Conservation (phyloP, 2,888 invertebrate species). For the Hydrotaea cyrtoneurina region DNA sequence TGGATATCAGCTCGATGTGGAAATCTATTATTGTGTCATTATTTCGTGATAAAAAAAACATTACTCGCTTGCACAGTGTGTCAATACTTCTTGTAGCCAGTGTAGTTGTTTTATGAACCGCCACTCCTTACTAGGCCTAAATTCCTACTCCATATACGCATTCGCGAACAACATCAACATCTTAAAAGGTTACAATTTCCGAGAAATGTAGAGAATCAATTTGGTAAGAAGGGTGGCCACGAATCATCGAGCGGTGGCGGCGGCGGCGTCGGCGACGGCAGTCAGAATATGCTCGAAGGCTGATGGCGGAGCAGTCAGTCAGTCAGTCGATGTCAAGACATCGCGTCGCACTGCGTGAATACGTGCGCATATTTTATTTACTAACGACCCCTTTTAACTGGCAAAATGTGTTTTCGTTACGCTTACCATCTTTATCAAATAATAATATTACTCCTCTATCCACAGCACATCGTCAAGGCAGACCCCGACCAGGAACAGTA, state of each 20-base stretch:
- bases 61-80: no score
- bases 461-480: slow-evolving; percentile 47
- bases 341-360: slow-evolving; percentile 71
- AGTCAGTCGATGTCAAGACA: slow-evolving; percentile 55
- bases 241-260: background rate
- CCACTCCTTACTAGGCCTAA: background rate
- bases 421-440: slow-evolving; percentile 80
- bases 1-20: no score
- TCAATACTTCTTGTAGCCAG: no score
- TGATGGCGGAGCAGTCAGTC: background rate
- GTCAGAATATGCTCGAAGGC: background rate
- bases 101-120: no score
- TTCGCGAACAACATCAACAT: slow-evolving; percentile 30
- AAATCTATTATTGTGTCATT: no score
- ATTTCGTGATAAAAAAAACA: no score
- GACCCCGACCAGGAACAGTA: slow-evolving; percentile 24
- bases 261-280: background rate
- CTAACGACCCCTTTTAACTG: slow-evolving; percentile 80
- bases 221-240: slow-evolving; percentile 15
- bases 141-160: background rate
- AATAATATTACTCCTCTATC: slow-evolving; percentile 75
- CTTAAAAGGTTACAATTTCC: slow-evolving; percentile 54
- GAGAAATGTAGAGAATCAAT: slow-evolving; percentile 46
- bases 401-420: slow-evolving; percentile 79
- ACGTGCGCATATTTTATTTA: slow-evolving; percentile 79